Evolutionary conservation across 1,140 invertebrate species (phyloP).

Genomic region (Microplitis demolitor): DNA sequence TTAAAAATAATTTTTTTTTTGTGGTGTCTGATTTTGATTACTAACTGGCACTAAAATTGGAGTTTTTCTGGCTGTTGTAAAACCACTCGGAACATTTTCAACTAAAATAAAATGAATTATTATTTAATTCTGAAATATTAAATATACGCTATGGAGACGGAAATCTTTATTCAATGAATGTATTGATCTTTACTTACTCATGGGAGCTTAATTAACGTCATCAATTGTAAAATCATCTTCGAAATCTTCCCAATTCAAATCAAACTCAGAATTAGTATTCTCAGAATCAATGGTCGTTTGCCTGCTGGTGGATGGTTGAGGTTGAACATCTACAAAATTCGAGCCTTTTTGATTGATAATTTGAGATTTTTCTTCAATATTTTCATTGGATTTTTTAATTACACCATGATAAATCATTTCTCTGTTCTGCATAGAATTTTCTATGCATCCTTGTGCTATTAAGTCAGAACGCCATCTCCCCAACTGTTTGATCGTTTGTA

Average conservation of each 20-base stretch:
- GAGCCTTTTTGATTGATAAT: neutral
- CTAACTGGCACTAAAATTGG: constrained; percentile 1
- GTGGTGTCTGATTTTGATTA: neutral
- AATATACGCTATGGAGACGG: neutral
- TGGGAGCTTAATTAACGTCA: neutral
- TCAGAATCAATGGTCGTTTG: neutral
- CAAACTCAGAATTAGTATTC: neutral
- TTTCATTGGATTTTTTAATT: neutral
- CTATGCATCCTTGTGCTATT: neutral
- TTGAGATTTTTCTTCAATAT: neutral
- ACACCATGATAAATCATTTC: neutral
- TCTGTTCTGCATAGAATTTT: neutral
- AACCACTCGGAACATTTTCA: neutral
- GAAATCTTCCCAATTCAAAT: neutral
- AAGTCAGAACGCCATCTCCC: neutral
- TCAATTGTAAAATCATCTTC: neutral
- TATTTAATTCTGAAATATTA: neutral
- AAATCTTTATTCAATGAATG: neutral
- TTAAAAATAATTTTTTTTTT: neutral
- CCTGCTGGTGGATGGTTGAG: neutral
- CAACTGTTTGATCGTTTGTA: neutral
- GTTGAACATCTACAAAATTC: neutral
- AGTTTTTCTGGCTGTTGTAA: neutral
- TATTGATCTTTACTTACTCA: neutral
- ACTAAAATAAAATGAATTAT: neutral